Evolutionary conservation across 2,113 vertebrate genomes (phyloP).

Genomic region (Stigmatopora argus): DNA sequence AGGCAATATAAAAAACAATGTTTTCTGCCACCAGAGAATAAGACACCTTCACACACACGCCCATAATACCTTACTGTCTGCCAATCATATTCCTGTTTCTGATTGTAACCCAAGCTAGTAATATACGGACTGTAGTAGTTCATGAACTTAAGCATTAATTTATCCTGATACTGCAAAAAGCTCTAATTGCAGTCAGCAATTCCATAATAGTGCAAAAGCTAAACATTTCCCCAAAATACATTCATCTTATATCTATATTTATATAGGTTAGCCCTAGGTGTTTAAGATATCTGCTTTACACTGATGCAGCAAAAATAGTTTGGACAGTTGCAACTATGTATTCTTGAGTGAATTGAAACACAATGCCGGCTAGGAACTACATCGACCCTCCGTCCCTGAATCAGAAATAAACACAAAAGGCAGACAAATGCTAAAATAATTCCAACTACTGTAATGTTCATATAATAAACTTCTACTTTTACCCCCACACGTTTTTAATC

Average conservation of each 20-base stretch:
- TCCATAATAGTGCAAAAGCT: not conserved
- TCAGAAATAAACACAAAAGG: conserved; percentile 7
- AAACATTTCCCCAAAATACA: conserved; percentile 1
- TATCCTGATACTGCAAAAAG: not conserved
- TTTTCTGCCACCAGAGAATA: conserved; percentile 32
- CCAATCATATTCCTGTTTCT: not conserved
- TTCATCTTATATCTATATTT: not conserved
- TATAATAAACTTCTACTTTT: too few species aligned
- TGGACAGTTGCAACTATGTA: not conserved
- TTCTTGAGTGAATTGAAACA: not conserved
- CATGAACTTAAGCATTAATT: not conserved
- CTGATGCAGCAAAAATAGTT: not conserved
- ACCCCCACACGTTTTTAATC: too few species aligned
- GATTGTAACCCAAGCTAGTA: not conserved
- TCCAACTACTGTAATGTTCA: not conserved
- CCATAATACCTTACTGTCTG: not conserved
- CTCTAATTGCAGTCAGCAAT: conserved; percentile 2
- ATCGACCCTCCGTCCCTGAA: not conserved
- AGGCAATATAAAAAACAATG: conserved; percentile 22
- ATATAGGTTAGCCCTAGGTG: not conserved
- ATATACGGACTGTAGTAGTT: too few species aligned
- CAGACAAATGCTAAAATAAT: not conserved
- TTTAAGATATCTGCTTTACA: not conserved
- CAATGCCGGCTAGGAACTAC: not conserved
- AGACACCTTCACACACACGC: conserved; percentile 8